Base-by-base conservation (phyloP, 2,888 invertebrate genomes). In the Leuctra nigra region DNA sequence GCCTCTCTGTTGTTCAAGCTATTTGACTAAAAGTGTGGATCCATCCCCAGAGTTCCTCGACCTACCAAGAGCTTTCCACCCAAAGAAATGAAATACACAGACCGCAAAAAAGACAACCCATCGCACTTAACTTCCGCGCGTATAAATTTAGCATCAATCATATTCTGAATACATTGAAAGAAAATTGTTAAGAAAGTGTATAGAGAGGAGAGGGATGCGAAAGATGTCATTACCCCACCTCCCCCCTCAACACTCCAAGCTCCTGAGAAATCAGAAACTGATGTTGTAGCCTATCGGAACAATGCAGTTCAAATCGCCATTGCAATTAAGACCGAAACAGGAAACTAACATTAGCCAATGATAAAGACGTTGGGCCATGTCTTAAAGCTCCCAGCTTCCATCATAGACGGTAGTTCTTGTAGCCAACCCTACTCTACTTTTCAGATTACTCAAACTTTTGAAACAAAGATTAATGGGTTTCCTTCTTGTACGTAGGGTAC, bases 161-260 rank as follows among this genome's bases (percentile, higher is more conserved):
- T 50, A 44, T 18, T 50, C 35, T 50, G 50, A 50, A 50, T 50
- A 50, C 33, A 35, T 33, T 50, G 50, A 20, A 50, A 50, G 50
- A 50, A 50, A 33, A 35, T 50, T 50, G 50, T 50, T 50, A 50
- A 50, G 50, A 50, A 50, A 50, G 50, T 50, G 36, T 35, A 44
- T 16, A 23, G 22, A 13, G n/a, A 16, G 44, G 50, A 14, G 18
- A 41, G 11, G 41, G 50, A 47, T 23, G 25, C 25, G 47, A 16
- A 50, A 50, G 14, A 50, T 50, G 50, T 33, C 50, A 50, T 50
- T 50, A 50, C 35, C 50, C 50, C n/a, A 35, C 35, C 35, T 9
- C 50, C 35, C 20, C 29, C 35, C 22, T 7, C 29, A 20, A 18
- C n/a, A 35, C 35, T n/a, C 47, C n/a, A 41, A 41, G n/a, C n/a